Evolutionary conservation across 2,113 vertebrate species (phyloP).

Genomic region (Mandrillus leucophaeus): DNA sequence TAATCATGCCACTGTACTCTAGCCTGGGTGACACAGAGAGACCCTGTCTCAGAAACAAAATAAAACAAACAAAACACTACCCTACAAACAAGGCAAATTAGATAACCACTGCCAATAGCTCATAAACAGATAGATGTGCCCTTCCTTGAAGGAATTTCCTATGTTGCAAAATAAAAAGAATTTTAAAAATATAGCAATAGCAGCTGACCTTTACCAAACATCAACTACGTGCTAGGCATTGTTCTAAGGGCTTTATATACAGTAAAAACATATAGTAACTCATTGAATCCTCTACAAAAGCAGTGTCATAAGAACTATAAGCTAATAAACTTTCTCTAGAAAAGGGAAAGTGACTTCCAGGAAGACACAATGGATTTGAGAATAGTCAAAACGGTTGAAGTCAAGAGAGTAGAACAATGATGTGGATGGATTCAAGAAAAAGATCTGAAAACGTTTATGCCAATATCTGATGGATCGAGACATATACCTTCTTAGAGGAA

Average conservation of each 20-base stretch:
- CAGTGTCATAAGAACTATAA: neutral
- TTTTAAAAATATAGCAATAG: neutral
- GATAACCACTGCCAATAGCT: neutral
- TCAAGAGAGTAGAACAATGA: neutral
- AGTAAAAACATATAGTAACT: neutral
- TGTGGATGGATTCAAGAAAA: neutral
- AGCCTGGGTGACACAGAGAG: no score
- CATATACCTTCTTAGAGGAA: neutral
- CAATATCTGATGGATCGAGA: neutral
- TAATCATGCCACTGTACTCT: no score
- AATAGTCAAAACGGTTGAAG: neutral
- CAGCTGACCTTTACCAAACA: neutral
- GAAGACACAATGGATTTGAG: neutral
- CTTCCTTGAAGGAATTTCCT: neutral
- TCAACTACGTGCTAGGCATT: neutral
- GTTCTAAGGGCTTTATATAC: neutral
- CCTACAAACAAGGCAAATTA: neutral
- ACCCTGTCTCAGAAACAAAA: no score
- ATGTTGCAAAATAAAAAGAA: neutral
- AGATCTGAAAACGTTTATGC: neutral
- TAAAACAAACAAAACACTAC: neutral
- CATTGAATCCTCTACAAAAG: neutral
- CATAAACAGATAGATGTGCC: neutral
- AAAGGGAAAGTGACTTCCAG: neutral
- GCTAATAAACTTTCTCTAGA: neutral